Base-by-base conservation (phyloP, 2,797 vertebrate species). In the Cyclopterus lumpus region DNA sequence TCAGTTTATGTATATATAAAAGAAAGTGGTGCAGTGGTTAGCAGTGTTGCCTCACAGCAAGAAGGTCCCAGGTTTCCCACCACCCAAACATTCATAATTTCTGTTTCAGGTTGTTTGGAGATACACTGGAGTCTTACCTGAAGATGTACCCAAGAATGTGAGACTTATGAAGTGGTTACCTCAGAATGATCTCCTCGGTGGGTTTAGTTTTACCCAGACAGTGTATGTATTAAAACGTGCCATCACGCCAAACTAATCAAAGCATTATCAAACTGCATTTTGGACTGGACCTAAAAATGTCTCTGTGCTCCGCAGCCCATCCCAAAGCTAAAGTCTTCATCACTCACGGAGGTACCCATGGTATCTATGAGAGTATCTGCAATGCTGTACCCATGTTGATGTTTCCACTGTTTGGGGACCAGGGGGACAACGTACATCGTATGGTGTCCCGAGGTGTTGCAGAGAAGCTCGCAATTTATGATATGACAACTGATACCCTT, bases 101-200 rank as follows among this genome's bases (percentile, higher is more conserved):
- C 2, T 81, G 24, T 88, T 85, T 24, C 79, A 99, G 98, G 97
- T 99, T 58, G 4, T 99, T 4, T 99, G 98, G 98, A 86, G 97
- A 62, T 96, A 97, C 89, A 96, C 95, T 0, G 97, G 97, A 57
- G 24, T 61, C 8, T 32, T 18, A 0, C 96, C 96, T 11, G 65
- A 92, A 3, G 94, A 97, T 81, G 69, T 95, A 12, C 94, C 95
- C 0, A 91, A 96, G 44, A 99, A 99, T 0, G 94, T 98, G 2
- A 96, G 89, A 81, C 81, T 97, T 0, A 85, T 98, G 90, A 97
- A 97, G 44, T 99, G 98, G 98, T 87, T 99, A 61, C 97, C 98
- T 61, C 98, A 99, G 83, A 99, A 98, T 2, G 97, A 99, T 75
- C 96, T 99, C 49, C 93, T 99, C 46, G 97, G 98, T 99, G 48